Percentiles rank a stretch among this genome's conserved stretches.
Conservation (phyloP, 2,113 vertebrate genomes). For the Asarcornis scutulata region DNA sequence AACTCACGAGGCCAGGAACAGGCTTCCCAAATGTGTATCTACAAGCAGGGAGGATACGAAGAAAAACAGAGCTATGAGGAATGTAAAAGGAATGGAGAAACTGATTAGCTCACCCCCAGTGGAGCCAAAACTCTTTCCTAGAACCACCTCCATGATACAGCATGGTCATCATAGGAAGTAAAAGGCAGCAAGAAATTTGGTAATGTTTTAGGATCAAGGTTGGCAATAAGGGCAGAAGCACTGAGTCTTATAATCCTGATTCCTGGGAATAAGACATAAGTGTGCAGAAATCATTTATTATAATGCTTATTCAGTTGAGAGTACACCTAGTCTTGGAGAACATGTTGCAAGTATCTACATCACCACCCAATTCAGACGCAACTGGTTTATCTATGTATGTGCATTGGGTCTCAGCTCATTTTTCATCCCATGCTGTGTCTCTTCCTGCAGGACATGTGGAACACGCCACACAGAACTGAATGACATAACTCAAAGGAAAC, state of each 20-base stretch:
- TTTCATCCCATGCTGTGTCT: background rate
- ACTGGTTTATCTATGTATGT: background rate
- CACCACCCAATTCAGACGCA: background rate
- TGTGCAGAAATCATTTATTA: background rate
- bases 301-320: background rate
- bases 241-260: background rate
- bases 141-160: background rate
- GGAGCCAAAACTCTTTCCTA: background rate
- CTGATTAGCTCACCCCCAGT: background rate
- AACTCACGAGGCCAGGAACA: conserved; percentile 59
- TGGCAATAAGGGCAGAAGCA: background rate
- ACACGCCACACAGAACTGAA: fast-evolving
- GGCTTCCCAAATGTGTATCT: conserved; percentile 81
- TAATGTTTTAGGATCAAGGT: background rate
- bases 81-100: background rate
- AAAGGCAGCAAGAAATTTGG: background rate
- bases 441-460: background rate
- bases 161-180: background rate
- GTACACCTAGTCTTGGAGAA: background rate
- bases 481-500: background rate
- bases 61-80: background rate
- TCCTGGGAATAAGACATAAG: background rate
- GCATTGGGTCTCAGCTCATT: background rate
- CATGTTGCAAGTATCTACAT: background rate
- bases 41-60: background rate